Evolutionary conservation across 1,140 invertebrate species (phyloP), one percentile per base, ranked within the genome.

Genomic region (Episyrphus balteatus): DNA sequence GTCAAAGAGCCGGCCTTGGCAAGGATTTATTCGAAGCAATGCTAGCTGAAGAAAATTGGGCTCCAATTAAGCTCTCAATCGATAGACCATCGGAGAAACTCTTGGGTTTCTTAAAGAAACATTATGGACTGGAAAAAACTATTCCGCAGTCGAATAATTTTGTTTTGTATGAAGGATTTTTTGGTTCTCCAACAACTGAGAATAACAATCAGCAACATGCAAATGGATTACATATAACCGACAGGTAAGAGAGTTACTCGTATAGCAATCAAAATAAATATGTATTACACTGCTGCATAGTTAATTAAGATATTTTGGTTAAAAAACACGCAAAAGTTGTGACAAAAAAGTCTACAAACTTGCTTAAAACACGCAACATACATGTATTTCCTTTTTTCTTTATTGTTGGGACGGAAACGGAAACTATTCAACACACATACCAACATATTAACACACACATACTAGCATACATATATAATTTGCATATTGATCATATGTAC

Each of bases 41-140:
- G 87, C 61, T 92, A 14, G 77, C 69, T 71, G 75, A 82, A 49
- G 80, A 86, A 68, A 75, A 82, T 50, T 71, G 83, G 14, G 65
- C 68, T 19, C 80, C 86, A 1, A 65, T 78, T 0, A 80, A 89
- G 64, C 70, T 94, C 47, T 90, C 92, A 1, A 86, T 96, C 51
- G 92, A 96, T 67, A 76, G 87, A 44, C 92, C 92, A 0, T 93
- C 90, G 0, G 76, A 81, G 26, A 94, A 93, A 64, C 84, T 94
- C 54, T 70, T 90, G 34, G 76, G 75, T 15, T 96, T 96, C 66
- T 69, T 96, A 1, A 70, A 73, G 11, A 92, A 91, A 66, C 84
- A 94, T 68, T 95, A 92, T 59, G 74, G 61, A 3, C 72, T 92
- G 7, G 68, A 70, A 21, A 73, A 75, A 42, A 76, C 80, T 15